phyloP scores from a whole-genome alignment of 2,113 vertebrate genomes.

The Cinclus mexicanus region DNA sequence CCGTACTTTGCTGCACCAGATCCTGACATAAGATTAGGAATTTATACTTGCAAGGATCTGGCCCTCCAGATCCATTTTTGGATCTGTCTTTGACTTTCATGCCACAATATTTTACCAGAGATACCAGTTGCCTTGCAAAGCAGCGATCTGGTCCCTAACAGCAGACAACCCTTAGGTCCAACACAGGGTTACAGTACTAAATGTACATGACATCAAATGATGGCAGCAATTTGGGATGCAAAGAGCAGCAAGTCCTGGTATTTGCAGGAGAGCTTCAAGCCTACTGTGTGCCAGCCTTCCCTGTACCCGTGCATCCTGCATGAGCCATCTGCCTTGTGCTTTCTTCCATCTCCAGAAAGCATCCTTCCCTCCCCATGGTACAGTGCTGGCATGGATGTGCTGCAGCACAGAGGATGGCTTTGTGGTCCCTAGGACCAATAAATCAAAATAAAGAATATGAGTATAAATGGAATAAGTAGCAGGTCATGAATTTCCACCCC shows the following conservation, averaged over 20 bases:
- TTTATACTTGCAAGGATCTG: background rate
- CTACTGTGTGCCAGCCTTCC: background rate
- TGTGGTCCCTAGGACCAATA: background rate
- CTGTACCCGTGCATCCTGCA: fast-evolving
- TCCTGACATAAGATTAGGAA: background rate
- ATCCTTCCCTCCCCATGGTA: background rate
- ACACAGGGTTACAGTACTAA: background rate
- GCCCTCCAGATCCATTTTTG: background rate
- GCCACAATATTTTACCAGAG: background rate
- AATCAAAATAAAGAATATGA: background rate
- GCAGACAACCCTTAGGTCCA: background rate
- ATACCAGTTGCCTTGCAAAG: fast-evolving
- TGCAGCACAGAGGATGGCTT: background rate
- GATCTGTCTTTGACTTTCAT: background rate
- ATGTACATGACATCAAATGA: fast-evolving
- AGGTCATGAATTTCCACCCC: background rate
- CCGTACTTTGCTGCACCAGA: background rate
- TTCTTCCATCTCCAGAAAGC: background rate
- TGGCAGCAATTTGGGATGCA: background rate
- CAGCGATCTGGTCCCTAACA: background rate
- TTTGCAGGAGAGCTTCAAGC: background rate
- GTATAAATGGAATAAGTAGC: background rate
- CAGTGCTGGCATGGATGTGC: fast-evolving
- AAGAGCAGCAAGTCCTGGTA: background rate
- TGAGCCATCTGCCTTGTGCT: background rate